These are phyloP conservation scores for Isichthys henryi DNA, from an alignment of 2,113 vertebrate species.

Conservation along the genomic window DNA sequence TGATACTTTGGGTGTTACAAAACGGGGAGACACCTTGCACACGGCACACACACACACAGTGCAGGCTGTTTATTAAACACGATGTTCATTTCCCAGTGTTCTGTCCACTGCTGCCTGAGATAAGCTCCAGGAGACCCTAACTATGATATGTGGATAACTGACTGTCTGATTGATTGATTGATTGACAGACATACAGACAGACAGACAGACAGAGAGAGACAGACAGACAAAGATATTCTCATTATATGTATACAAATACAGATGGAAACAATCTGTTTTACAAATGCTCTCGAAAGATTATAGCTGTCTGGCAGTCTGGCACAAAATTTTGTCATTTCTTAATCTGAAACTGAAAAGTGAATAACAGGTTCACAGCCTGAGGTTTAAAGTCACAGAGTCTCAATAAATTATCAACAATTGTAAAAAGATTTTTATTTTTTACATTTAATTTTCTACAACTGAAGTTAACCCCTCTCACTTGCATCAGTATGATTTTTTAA, in stretches of 20 bases:
- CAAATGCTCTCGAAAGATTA: not conserved
- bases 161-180: not conserved
- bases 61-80: not conserved
- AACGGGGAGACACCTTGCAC: not conserved
- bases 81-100: not conserved
- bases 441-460: not conserved
- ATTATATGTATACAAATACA: not conserved
- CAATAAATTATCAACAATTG: not conserved
- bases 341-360: not conserved
- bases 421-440: not conserved
- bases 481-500: not conserved
- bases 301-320: not conserved
- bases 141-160: not conserved
- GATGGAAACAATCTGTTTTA: not conserved
- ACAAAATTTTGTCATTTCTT: not conserved
- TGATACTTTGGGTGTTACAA: not conserved
- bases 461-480: not conserved
- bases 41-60: not conserved
- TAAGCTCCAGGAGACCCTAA: not conserved
- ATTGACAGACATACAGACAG: too few relatives aligned
- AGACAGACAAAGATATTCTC: not conserved
- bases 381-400: not conserved
- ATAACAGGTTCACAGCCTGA: not conserved
- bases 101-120: not conserved
- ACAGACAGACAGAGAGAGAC: not conserved